phyloP scores from a whole-genome alignment of 2,797 vertebrate genomes.

The Myripristis murdjan region DNA sequence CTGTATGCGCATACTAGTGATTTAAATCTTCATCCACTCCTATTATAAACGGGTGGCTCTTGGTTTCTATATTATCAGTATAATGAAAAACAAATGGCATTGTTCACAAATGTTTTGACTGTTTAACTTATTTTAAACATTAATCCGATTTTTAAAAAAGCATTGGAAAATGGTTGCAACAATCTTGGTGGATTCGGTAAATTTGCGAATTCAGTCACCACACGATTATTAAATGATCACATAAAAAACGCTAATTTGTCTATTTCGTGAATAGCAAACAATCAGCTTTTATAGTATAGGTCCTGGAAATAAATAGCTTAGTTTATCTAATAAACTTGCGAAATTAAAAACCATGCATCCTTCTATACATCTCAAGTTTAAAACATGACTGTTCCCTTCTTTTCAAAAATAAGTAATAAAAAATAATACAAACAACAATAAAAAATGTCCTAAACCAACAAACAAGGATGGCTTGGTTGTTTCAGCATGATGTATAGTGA shows the following conservation, averaged over 20 bases:
- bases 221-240: background rate
- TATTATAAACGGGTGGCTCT: background rate
- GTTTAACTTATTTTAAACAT: background rate
- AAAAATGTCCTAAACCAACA: constrained; percentile 1
- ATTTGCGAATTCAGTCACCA: background rate
- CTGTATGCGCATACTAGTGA: background rate
- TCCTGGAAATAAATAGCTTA: constrained; percentile 24
- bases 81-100: background rate
- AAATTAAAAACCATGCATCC: constrained; percentile 21
- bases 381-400: background rate
- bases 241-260: constrained; percentile 14
- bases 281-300: constrained; percentile 10
- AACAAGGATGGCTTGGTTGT: constrained; percentile 3
- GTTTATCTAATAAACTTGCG: constrained; percentile 39
- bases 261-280: constrained; percentile 20
- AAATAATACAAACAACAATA: background rate
- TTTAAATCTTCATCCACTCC: background rate
- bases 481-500: constrained; percentile 32
- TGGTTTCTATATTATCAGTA: background rate
- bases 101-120: background rate
- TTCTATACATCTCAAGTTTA: background rate
- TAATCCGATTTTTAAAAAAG: background rate
- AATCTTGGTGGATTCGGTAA: background rate
- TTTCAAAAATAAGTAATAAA: too few relatives aligned
- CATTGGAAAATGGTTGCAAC: background rate